Base-by-base conservation (phyloP, 2,888 invertebrate genomes). In the Drosophila melanosoma region DNA sequence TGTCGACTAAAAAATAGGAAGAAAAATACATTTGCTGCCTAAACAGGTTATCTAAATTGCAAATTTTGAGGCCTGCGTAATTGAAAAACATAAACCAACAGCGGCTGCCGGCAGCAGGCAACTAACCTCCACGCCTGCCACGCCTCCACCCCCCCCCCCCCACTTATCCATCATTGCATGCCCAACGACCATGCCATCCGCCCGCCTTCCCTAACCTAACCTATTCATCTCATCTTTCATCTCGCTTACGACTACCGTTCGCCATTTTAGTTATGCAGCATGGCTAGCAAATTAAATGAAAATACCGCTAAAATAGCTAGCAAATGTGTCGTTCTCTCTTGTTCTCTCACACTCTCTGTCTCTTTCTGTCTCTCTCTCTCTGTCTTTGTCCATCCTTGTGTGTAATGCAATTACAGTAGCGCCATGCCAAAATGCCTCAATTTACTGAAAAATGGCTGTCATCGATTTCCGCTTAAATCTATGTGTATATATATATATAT, bases 211-310 rank as follows among this genome's bases (percentile, higher is more conserved):
- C 15, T 6, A 10, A 32, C 32, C 15, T 10, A 15, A 32, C 29
- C 38, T 29, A 20, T 32, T 57, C 29, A 29, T 42, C 53, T 58
- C 60, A 62, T 54, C 60, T 57, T 67, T 78, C 74, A 67, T 65
- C 65, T 73, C 57, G 67, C 42, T 63, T 48, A 51, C 15, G 77
- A 67, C 76, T 74, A 73, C 73, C 75, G 69, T 81, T 70, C 72
- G 59, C 69, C 77, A 74, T 80, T 87, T 85, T 87, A 83, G 85
- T 79, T 79, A 81, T 85, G 85, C 81, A 79, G 87, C 83, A 72
- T 83, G 86, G 83, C 76, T 79, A 81, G 83, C 73, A 86, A 86
- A 84, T 86, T 83, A 87, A 84, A 84, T 83, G 87, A 87, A 84
- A 84, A 84, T 84, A 68, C 66, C 59, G 76, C 87, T 85, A 85